These are phyloP conservation scores for Crotalus adamanteus DNA, from an alignment of 2,797 vertebrate genomes.

Conservation along the genomic window DNA sequence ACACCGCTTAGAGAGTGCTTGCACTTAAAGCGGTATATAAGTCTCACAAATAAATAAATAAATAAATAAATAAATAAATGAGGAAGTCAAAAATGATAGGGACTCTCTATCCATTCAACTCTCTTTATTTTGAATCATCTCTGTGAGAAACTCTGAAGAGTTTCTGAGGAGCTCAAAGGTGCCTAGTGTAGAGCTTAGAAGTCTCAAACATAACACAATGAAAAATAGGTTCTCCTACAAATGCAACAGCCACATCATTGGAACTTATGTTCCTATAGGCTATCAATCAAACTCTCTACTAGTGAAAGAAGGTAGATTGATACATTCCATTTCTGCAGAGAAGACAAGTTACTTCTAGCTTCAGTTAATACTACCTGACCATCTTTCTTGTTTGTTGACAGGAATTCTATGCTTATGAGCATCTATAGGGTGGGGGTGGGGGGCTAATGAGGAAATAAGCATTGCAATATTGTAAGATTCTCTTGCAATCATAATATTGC, in stretches of 20 bases:
- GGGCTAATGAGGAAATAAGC: neutral
- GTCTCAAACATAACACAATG: neutral
- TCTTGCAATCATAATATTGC: neutral
- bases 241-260: neutral
- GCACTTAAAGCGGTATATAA: too few relatives aligned
- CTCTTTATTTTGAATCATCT: neutral
- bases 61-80: too few relatives aligned
- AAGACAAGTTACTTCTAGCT: neutral
- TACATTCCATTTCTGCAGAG: slow-evolving; percentile 18
- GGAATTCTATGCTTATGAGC: neutral
- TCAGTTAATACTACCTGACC: neutral
- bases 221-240: neutral
- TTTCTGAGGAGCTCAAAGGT: neutral
- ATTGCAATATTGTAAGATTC: neutral
- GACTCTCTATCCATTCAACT: neutral
- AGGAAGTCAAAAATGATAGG: neutral
- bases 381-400: slow-evolving; percentile 3
- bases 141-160: neutral
- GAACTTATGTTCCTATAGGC: neutral
- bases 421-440: neutral
- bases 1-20: too few relatives aligned
- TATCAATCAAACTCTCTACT: slow-evolving; percentile 12
- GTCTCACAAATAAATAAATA: too few relatives aligned
- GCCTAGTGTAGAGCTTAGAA: neutral
- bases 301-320: neutral